phyloP scores from a whole-genome alignment of 2,888 invertebrate genomes.

The Caenorhabditis afra region DNA sequence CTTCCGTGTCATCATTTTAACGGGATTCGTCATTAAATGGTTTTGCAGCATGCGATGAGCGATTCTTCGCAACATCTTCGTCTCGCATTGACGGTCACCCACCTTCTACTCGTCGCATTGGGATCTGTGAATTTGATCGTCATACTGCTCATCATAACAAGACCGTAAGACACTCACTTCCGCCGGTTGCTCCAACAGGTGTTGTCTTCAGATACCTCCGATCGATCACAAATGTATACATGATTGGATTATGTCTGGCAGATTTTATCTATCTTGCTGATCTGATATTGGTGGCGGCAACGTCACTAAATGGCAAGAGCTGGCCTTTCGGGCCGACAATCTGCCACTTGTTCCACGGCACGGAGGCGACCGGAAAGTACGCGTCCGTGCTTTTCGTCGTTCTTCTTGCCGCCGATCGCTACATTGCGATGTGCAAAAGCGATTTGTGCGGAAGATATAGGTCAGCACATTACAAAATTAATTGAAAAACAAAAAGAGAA shows the following conservation, averaged over 20 bases:
- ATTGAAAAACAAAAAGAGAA: slow-evolving; percentile 15
- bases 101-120: slow-evolving; percentile 75
- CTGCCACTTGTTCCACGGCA: slow-evolving; percentile 78
- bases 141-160: slow-evolving; percentile 72
- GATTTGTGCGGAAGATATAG: slow-evolving; percentile 65
- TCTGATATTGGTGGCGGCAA: slow-evolving; percentile 77
- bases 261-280: slow-evolving; percentile 79
- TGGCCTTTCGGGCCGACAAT: slow-evolving; percentile 78
- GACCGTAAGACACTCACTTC: slow-evolving; percentile 58
- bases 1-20: slow-evolving; percentile 25
- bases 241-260: slow-evolving; percentile 77
- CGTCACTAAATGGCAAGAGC: slow-evolving; percentile 77
- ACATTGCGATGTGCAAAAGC: slow-evolving; percentile 78
- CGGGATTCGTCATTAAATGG: slow-evolving; percentile 15
- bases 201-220: slow-evolving; percentile 74
- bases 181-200: background rate
- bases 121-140: slow-evolving; percentile 78
- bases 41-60: slow-evolving; percentile 70
- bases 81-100: slow-evolving; percentile 75
- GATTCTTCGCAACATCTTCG: slow-evolving; percentile 70
- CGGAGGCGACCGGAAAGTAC: slow-evolving; percentile 79
- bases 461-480: slow-evolving; percentile 46
- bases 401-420: slow-evolving; percentile 77
- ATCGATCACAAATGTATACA: slow-evolving; percentile 79
- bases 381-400: slow-evolving; percentile 79